These are phyloP conservation scores for Drosophila eohydei DNA, from an alignment of 2,888 invertebrate species.

Conservation along the genomic window DNA sequence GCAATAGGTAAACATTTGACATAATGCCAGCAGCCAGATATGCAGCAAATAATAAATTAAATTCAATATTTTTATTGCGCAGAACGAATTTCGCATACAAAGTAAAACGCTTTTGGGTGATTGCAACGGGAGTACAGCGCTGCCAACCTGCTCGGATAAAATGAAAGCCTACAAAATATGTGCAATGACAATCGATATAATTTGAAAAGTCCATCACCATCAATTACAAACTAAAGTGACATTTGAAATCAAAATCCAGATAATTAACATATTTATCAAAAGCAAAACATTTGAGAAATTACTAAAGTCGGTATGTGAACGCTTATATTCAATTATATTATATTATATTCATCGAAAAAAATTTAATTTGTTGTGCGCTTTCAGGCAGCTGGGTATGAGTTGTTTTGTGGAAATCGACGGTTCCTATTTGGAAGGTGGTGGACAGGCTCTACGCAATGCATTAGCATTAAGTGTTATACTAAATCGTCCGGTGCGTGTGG, in stretches of 20 bases:
- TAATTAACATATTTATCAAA: background rate
- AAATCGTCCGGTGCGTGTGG: constrained; percentile 89
- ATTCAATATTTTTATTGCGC: constrained; percentile 12
- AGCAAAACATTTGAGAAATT: constrained; percentile 7
- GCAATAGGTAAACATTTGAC: constrained; percentile 84
- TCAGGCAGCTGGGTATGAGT: constrained; percentile 27
- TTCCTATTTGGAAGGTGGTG: constrained; percentile 93
- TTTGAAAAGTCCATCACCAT: background rate
- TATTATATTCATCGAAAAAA: too few species aligned
- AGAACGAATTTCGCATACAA: constrained; percentile 13
- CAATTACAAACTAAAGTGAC: constrained; percentile 1
- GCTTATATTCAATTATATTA: background rate
- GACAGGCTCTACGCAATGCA: constrained; percentile 94
- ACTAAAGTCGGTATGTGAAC: constrained; percentile 17
- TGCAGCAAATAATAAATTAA: constrained; percentile 10
- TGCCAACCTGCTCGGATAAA: constrained; percentile 33
- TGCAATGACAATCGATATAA: background rate
- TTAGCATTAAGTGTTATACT: constrained; percentile 92
- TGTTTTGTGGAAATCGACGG: constrained; percentile 89
- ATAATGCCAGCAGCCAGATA: constrained; percentile 51
- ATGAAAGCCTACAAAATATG: background rate
- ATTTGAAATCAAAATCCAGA: constrained; percentile 32
- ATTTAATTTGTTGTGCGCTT: background rate
- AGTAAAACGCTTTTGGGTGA: constrained; percentile 24
- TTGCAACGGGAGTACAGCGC: constrained; percentile 29